These are phyloP conservation scores for Dendroctonus ponderosae DNA, from an alignment of 1,140 invertebrate genomes.

Conservation along the genomic window DNA sequence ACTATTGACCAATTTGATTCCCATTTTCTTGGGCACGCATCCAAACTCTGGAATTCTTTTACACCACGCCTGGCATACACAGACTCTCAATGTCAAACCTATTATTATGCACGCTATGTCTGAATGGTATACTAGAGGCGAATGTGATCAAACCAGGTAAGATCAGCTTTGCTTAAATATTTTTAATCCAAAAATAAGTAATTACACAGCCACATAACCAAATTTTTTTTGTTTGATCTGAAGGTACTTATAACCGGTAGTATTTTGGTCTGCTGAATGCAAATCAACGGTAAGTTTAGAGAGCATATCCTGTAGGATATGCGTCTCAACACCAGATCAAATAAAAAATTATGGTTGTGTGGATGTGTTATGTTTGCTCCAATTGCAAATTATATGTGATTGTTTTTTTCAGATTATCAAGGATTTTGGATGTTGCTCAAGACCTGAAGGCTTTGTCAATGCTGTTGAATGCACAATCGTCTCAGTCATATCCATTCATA, in stretches of 20 bases:
- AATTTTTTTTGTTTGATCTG: too few species aligned
- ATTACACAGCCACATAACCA: too few species aligned
- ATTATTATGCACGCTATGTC: conserved; percentile 96
- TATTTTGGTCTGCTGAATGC: too few species aligned
- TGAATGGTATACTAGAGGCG: conserved; percentile 91
- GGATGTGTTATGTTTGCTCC: neutral
- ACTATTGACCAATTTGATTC: conserved; percentile 79
- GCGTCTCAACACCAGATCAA: too few species aligned
- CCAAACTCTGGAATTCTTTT: conserved; percentile 90
- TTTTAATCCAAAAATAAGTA: neutral
- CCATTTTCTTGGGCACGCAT: conserved; percentile 91
- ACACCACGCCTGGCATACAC: conserved; percentile 89
- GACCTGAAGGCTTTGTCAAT: conserved; percentile 93
- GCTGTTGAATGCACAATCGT: conserved; percentile 88
- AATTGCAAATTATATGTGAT: conserved; percentile 1
- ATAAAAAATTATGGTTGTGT: too few species aligned
- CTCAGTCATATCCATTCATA: conserved; percentile 90
- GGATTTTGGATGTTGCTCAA: conserved; percentile 96
- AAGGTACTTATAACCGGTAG: too few species aligned
- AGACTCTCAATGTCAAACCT: conserved; percentile 71
- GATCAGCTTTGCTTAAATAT: conserved; percentile 1
- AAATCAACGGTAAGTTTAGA: too few species aligned
- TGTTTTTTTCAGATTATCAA: conserved; percentile 65
- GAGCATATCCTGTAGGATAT: too few species aligned
- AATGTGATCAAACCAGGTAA: conserved; percentile 78